A percentile compares a stretch with the other conserved stretches of the same genome.
phyloP scores from a whole-genome alignment of 2,797 vertebrate genomes.

The Fundulus diaphanus region DNA sequence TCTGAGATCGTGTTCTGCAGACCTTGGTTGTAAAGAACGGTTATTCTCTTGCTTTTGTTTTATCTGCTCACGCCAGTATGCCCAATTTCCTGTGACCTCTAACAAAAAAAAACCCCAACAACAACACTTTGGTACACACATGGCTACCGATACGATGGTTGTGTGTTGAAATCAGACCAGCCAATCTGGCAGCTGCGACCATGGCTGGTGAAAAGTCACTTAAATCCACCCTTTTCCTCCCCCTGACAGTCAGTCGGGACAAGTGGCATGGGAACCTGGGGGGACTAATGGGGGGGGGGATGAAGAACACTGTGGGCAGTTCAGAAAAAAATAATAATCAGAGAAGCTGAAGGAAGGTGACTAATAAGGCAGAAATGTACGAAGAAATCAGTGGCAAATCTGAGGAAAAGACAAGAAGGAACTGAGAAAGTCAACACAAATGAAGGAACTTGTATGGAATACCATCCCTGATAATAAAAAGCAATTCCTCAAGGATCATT shows the following conservation, averaged over 20 bases:
- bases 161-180: not conserved
- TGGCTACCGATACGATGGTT: not conserved
- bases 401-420: no score
- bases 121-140: no score
- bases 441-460: no score
- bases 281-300: no score
- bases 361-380: no score
- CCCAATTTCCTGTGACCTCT: not conserved
- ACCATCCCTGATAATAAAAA: no score
- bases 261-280: no score
- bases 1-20: not conserved
- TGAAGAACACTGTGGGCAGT: no score
- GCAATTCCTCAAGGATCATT: not conserved
- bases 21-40: not conserved
- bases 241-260: not conserved
- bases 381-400: no score
- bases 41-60: not conserved
- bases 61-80: not conserved
- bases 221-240: not conserved
- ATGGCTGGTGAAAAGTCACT: not conserved
- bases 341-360: no score
- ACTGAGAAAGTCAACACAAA: no score
- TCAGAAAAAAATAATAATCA: no score
- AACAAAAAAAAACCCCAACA: not conserved
- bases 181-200: not conserved